Base-by-base conservation (phyloP, 2,113 vertebrate species). In the Fulmarus glacialis region DNA sequence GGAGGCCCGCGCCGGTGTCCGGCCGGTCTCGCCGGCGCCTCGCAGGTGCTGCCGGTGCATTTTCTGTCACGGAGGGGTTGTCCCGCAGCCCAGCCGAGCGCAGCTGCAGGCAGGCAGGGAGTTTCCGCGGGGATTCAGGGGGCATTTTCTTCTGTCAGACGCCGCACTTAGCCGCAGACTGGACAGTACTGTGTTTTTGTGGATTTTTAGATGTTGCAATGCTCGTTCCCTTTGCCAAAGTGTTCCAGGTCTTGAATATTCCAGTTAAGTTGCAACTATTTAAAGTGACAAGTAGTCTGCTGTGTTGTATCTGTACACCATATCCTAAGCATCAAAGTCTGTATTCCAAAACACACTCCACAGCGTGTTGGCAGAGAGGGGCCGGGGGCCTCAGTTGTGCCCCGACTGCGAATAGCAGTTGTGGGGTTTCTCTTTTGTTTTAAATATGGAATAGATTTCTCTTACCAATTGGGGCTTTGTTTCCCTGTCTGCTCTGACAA, bases 391-490 rank as follows among this genome's bases (percentile, higher is more conserved):
- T 45, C 15, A 5, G 18, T 4, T 43, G 32, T 18, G 1, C 32
- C 9, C 24, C 1, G 12, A 3, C 2, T 12, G 17, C 27, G 2
- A 34, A 16, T 6, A 14, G 10, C 42, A 5, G 0, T 0, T 18
- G 17, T 11, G 7, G 27, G 38, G 1, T 4, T 34, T 36, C 50
- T 21, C 5, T 18, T 24, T 15, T 12, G 3, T 22, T 43, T 72
- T 34, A 11, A 71, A 48, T 27, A 17, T 4, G n/a, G 27, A 12
- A 8, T 14, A 24, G 47, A 11, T 12, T 48, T 56, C 30, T 52
- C 1, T 55, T 11, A 45, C 96, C 94, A 77, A 98, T 98, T 98
- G 98, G 68, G 98, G 96, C 48, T 95, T 96, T 13, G 97, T 95
- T 27, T 97, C 97, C 27, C 48, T 92, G 21, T 97, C 97, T 79